These are phyloP conservation scores for Chlorocebus sabaeus DNA, from an alignment of 2,113 vertebrate species.

Conservation along the genomic window DNA sequence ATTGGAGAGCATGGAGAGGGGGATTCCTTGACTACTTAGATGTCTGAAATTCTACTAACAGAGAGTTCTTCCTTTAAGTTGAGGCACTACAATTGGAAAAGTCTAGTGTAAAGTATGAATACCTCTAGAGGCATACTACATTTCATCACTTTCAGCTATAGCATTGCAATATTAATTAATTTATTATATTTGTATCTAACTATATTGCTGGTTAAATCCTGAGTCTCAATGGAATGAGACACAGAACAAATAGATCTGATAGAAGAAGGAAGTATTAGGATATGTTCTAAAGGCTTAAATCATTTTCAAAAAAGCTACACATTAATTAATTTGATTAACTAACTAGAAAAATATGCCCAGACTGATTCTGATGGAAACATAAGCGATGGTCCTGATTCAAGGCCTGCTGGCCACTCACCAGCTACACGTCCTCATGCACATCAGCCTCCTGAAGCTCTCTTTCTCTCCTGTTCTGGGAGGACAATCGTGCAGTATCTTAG, in stretches of 20 bases:
- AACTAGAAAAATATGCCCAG: neutral
- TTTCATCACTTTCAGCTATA: conserved; percentile 14
- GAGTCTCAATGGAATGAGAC: neutral
- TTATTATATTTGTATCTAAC: conserved; percentile 44
- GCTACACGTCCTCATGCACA: neutral
- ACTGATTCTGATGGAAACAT: neutral
- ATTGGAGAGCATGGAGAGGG: accelerated
- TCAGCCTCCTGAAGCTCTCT: neutral
- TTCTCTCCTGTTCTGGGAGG: neutral
- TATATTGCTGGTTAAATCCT: conserved; percentile 5
- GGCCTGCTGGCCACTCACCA: neutral
- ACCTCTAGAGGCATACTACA: neutral
- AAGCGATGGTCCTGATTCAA: neutral
- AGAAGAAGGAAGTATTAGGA: neutral
- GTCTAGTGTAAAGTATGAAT: neutral
- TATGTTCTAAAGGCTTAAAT: neutral
- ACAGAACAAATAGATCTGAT: neutral
- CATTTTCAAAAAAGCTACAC: neutral
- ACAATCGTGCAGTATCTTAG: neutral
- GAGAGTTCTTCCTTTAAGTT: neutral
- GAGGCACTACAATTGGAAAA: neutral
- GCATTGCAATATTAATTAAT: conserved; percentile 18
- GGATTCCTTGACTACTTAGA: neutral
- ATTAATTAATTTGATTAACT: conserved; percentile 18
- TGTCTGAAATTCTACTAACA: neutral